Base-by-base conservation (phyloP, 2,797 vertebrate genomes). In the Sebastes elongatus region DNA sequence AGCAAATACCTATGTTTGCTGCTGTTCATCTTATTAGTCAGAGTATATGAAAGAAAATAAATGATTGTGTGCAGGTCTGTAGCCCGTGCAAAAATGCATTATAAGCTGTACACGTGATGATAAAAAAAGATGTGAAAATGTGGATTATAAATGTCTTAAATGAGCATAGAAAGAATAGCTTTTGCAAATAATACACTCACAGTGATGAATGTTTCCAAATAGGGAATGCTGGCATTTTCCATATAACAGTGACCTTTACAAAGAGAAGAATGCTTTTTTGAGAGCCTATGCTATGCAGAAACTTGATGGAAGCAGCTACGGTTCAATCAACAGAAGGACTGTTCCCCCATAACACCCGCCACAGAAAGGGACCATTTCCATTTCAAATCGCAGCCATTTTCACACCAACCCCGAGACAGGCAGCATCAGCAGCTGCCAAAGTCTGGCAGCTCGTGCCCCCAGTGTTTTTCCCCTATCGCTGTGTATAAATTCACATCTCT, bases 301-400 rank as follows among this genome's bases (percentile, higher is more conserved):
- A 79, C 61, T 62, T 69, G 76, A 87, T 80, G 88, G 71, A 80
- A 71, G 85, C 71, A 69, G 82, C 82, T 78, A 90, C 76, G 27
- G 87, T 83, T 92, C 81, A 92, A 91, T 93, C 84, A 84, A 78
- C 71, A 80, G 59, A 80, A 78, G 83, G 66, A 76, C 74, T 74
- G 75, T 76, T 91, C 82, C 80, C 81, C 84, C 88, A 84, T 74
- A 79, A 85, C 85, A 86, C 62, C 62, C 70, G 27, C 69, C 60
- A 85, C 76, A 86, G 79, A 75, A 22, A 87, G 71, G 71, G 53
- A 82, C 69, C 65, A 90, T 92, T 94, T 92, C 88, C 85, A 90
- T 94, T 91, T 93, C 77, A 91, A 93, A 92, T 92, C 66, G 2
- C 73, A 89, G 77, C 76, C 77, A 78, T 88, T 92, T 90, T 81